Conservation (phyloP, 1,140 invertebrate genomes). For the Sogatella furcifera region DNA sequence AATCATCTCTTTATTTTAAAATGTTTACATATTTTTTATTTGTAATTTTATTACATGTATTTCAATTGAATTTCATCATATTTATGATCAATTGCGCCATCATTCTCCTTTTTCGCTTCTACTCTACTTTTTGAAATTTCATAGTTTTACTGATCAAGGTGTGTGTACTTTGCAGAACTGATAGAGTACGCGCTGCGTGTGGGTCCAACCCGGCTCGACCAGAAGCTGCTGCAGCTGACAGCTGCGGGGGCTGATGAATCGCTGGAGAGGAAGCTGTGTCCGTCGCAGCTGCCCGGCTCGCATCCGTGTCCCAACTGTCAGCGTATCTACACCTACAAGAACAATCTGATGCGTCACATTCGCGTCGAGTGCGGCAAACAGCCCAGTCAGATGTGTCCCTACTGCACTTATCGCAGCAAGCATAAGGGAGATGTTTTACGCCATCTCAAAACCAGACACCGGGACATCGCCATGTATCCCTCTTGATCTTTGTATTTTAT, state of each 20-base stretch:
- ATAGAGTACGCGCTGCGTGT: conserved; percentile 12
- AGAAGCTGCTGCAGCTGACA: background rate
- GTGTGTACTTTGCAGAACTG: background rate
- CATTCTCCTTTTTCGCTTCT: too few relatives aligned
- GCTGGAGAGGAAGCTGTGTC: background rate
- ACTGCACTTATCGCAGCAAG: conserved; percentile 65
- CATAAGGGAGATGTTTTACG: conserved; percentile 73
- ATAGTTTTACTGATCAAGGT: too few relatives aligned
- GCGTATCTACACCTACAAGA: conserved; percentile 28
- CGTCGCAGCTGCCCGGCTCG: conserved; percentile 6
- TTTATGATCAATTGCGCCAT: too few relatives aligned
- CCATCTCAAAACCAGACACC: conserved; percentile 78
- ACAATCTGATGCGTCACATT: conserved; percentile 37
- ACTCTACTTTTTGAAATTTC: too few relatives aligned
- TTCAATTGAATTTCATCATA: too few relatives aligned
- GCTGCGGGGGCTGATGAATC: background rate
- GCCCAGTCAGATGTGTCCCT: conserved; percentile 40
- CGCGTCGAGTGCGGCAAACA: conserved; percentile 43
- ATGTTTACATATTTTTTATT: too few relatives aligned
- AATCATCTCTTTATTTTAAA: too few relatives aligned
- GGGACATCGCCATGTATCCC: conserved; percentile 33
- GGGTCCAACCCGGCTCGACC: background rate
- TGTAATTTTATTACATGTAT: too few relatives aligned
- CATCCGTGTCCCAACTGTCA: conserved; percentile 29
- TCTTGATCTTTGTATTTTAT: background rate